Base-by-base conservation (phyloP, 1,140 invertebrate species). In the Microplitis demolitor region DNA sequence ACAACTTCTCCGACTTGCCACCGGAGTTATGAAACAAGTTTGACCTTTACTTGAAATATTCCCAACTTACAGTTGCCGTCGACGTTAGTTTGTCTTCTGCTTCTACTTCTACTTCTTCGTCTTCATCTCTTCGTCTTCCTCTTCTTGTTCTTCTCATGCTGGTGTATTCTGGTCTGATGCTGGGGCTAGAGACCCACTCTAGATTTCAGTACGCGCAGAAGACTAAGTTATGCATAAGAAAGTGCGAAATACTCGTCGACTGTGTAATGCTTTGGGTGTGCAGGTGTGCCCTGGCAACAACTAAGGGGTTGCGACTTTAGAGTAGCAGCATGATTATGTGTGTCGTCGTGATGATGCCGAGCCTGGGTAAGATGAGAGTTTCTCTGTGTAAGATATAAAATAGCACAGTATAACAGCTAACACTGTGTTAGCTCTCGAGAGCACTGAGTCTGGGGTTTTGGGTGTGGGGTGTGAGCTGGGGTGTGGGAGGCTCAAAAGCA, bases 241-340 rank as follows among this genome's bases (percentile, higher is more conserved):
- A 74, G 73, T 74, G 73, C 69, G 54, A 67, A 74, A 69, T 72
- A 74, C 69, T 71, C 73, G 67, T 39, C 68, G 53, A 63, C 64
- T 68, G 54, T 71, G 60, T 69, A 71, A 69, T 71, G 64, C 39
- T 24, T 74, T 62, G 68, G 56, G 16, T 74, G 56, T 35, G 54
- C 69, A 68, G 66, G 69, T 74, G 69, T 5, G 16, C 14, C 8
- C 4, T 9, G 9, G 11, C 39, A 11, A 45, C 39, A 45, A 11
- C 39, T 3, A 31, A 34, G 56, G 51, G 56, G 56, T 58, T 58
- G 56, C 16, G 24, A 58, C 24, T 45, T 5, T 6, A 45, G 39
- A 45, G 39, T 45, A 45, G 6, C 39, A 45, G 39, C 8, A 45
- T 45, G 39, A 45, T 45, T 45, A 45, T 45, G 39, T 45, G 4